Evolutionary conservation across 2,113 vertebrate species (phyloP).

Genomic region (Apaloderma vittatum): DNA sequence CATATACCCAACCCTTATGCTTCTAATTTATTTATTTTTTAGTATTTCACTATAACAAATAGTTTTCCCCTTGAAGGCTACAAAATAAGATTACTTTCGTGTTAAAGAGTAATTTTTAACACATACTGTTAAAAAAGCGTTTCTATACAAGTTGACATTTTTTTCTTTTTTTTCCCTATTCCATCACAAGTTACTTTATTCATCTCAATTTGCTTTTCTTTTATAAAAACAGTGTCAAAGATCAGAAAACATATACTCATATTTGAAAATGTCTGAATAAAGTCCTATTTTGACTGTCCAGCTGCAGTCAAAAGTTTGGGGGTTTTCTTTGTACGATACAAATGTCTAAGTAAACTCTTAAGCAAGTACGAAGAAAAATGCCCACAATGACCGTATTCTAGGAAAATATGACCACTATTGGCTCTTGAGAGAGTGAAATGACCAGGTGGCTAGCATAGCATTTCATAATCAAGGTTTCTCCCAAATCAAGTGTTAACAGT

Average conservation of each 20-base stretch:
- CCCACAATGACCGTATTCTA: not conserved
- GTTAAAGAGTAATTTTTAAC: not conserved
- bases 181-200: not conserved
- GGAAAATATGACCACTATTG: rapidly evolving
- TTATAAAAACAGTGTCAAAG: not conserved
- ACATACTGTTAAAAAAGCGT: rapidly evolving
- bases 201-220: not conserved
- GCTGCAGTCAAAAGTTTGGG: not conserved
- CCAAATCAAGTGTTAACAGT: not conserved
- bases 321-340: not conserved
- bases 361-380: not conserved
- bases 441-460: not conserved
- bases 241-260: not conserved
- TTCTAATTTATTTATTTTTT: not conserved
- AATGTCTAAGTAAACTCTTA: not conserved
- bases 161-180: not conserved
- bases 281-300: not conserved
- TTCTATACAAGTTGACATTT: not conserved
- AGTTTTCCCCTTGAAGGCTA: not conserved
- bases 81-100: not conserved
- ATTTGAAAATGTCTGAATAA: not conserved
- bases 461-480: not conserved
- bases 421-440: not conserved
- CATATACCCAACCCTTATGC: not conserved
- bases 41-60: not conserved